These are phyloP conservation scores for Hyposmocoma kahamanoa DNA, from an alignment of 1,140 invertebrate species.

Conservation along the genomic window DNA sequence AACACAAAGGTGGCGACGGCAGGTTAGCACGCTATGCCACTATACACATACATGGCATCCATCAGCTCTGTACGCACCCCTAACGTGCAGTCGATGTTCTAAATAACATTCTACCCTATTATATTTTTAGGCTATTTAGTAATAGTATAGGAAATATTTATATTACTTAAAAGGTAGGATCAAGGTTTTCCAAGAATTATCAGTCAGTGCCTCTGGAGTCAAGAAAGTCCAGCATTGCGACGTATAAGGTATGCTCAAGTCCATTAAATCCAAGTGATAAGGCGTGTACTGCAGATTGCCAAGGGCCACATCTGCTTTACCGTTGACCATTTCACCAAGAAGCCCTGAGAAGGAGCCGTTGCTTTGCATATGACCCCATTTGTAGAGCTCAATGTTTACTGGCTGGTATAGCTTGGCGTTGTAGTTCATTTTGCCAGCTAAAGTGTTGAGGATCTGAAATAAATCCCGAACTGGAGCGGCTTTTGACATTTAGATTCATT, in stretches of 20 bases:
- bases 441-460: conserved; percentile 78
- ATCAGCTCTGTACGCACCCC: too few species aligned
- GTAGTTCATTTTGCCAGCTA: conserved; percentile 83
- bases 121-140: neutral
- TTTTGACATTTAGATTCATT: too few species aligned
- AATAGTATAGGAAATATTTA: too few species aligned
- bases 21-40: too few species aligned
- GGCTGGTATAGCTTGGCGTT: conserved; percentile 78
- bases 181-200: conserved; percentile 88
- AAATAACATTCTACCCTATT: too few species aligned
- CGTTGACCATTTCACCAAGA: conserved; percentile 80
- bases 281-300: conserved; percentile 85
- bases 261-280: conserved; percentile 79
- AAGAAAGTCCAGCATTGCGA: conserved; percentile 88
- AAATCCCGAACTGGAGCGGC: too few species aligned
- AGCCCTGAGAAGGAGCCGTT: conserved; percentile 81
- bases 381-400: conserved; percentile 70
- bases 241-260: conserved; percentile 85
- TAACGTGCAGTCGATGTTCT: too few species aligned
- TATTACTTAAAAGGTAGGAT: conserved; percentile 84
- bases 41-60: too few species aligned
- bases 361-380: conserved; percentile 77
- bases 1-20: too few species aligned
- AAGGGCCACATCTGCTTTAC: conserved; percentile 82
- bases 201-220: conserved; percentile 83